Conservation (phyloP, 2,797 vertebrate species). For the Chaetophractus vellerosus region DNA sequence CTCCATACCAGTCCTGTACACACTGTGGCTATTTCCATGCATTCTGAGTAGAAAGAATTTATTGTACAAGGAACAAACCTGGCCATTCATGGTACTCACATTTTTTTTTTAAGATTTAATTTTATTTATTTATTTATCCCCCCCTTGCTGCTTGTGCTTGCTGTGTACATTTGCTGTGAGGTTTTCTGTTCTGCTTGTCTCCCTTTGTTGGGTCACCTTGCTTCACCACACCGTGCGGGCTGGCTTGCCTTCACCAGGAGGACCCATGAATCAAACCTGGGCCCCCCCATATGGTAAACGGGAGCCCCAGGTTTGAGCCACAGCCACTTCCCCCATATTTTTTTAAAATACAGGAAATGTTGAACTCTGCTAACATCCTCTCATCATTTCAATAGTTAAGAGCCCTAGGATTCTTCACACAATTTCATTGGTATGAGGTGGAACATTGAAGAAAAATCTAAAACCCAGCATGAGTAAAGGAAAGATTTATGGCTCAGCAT, state of each 20-base stretch:
- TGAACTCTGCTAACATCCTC: not conserved
- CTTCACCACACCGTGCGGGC: too few species aligned
- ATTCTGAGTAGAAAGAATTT: not conserved
- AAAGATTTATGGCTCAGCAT: not conserved
- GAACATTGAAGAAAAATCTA: slow-evolving; percentile 42
- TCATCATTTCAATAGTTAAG: slow-evolving; percentile 38
- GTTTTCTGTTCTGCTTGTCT: too few species aligned
- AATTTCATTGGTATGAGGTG: not conserved
- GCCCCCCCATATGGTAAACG: too few species aligned
- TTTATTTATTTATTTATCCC: too few species aligned
- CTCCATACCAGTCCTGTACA: not conserved
- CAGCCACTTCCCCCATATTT: too few species aligned
- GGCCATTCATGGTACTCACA: not conserved
- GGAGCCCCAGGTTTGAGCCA: too few species aligned
- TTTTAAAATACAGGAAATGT: slow-evolving; percentile 41
- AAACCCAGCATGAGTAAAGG: slow-evolving; percentile 35
- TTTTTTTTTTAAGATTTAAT: too few species aligned
- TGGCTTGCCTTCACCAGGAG: too few species aligned
- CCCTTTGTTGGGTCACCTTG: too few species aligned
- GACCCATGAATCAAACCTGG: too few species aligned
- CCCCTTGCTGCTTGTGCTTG: too few species aligned
- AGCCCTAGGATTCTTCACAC: slow-evolving; percentile 3
- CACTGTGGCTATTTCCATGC: not conserved
- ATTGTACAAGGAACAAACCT: not conserved
- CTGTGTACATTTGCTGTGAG: too few species aligned